These are phyloP conservation scores for Cryptus armator DNA, from an alignment of 2,888 invertebrate species.

Conservation along the genomic window DNA sequence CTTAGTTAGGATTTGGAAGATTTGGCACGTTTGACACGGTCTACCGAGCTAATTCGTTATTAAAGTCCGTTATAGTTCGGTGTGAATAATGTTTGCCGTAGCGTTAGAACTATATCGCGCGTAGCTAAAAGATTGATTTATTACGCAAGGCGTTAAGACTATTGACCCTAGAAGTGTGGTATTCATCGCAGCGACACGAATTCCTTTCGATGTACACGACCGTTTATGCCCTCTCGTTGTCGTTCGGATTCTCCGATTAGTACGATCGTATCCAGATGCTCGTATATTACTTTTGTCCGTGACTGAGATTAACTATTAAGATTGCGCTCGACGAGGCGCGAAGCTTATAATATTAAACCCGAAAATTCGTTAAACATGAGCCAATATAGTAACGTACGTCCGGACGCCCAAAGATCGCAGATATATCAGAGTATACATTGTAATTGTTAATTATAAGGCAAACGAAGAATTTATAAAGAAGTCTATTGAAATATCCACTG, in stretches of 20 bases:
- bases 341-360: conserved; percentile 26
- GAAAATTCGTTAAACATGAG: conserved; percentile 27
- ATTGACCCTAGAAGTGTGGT: conserved; percentile 43
- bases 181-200: conserved; percentile 4
- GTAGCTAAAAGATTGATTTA: conserved; percentile 42
- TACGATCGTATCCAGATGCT: conserved; percentile 24
- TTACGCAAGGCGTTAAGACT: conserved; percentile 31
- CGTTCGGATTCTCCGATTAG: background rate
- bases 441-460: too few relatives aligned
- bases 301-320: conserved; percentile 30
- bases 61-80: conserved; percentile 11
- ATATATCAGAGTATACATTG: conserved; percentile 10
- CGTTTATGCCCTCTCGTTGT: background rate
- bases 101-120: background rate
- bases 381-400: background rate
- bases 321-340: conserved; percentile 24
- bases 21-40: conserved; percentile 47
- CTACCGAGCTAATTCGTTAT: conserved; percentile 37
- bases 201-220: conserved; percentile 10
- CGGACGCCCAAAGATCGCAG: conserved; percentile 2
- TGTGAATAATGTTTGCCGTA: background rate
- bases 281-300: background rate
- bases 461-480: background rate
- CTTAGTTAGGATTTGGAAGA: conserved; percentile 1
- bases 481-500: background rate